Base-by-base conservation (phyloP, 1,140 invertebrate species). In the Trichonephila inaurata region DNA sequence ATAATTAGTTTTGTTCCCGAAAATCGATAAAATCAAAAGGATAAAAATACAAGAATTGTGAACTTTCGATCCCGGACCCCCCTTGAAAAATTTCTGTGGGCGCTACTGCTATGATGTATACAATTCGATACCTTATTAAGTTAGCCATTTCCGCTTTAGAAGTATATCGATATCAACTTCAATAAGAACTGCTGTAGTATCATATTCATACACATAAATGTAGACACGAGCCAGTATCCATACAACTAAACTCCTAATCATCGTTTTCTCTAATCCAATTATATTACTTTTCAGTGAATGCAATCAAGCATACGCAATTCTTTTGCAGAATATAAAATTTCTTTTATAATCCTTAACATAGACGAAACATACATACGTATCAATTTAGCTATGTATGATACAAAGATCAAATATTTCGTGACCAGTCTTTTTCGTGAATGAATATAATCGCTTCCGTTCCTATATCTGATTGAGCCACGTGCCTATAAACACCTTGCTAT, bases 321-420 rank as follows among this genome's bases (percentile, higher is more conserved):
- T 40, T 28, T 28, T 28, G 3, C 14, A 6, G 3, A 69, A 19
- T 77, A 40, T 16, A 5, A 16, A 40, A 51, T 7, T 77, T 18
- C 33, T 12, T 40, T 77, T 33, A 19, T 77, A 77, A 19, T 33
- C 72, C 8, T 40, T 69, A 24, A 16, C 24, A 10, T 40, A 40
- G 7, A 33, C 0, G 33, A 64, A 19, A 18, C 21, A 19, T 18
- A 3, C 72, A 77, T 28, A 16, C 69, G 69, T 77, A 77, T 19
- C 24, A 24, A 28, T n/a, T 69, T 66, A 24, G 8, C 24, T 2
- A 77, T 16, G 72, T 18, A 19, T 77, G 16, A 18, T 77, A 40
- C n/a, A 69, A 69, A 24, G 66, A 77, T 77, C 28, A 28, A 77
- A 77, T 33, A 16, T 33, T 77, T 77, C 72, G 72, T 77, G 72